Evolutionary conservation across 2,797 vertebrate genomes (phyloP), one percentile per base, ranked within the genome.

Genomic region (Corythornis leucogaster): DNA sequence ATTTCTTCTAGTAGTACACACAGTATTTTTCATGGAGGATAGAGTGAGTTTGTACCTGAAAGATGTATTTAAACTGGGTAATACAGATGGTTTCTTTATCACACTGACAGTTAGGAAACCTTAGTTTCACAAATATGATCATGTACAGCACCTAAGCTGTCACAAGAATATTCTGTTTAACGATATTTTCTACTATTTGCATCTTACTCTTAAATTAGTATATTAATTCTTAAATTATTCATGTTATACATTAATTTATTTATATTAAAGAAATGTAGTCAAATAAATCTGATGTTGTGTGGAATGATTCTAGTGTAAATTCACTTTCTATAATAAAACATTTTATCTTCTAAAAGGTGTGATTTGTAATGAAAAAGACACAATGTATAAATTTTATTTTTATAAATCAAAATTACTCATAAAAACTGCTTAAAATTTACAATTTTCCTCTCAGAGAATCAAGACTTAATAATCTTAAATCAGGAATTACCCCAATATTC

Each of bases 11-110:
- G 83, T 63, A 85, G 40, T 12, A 82, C 26, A 69, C 20, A 22
- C 69, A 92, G 69, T 11, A 87, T 57, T 91, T 96, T 93, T 70
- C 70, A 85, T 50, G 86, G 45, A 59, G 28, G 51, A 80, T 74
- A 86, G 71, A 81, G 57, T 83, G 43, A 74, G 35, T 80, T 7
- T 75, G 40, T 50, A 73, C 12, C 35, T 74, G 67, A 86, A 16
- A 69, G 22, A 42, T 30, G 26, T 46, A 18, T 68, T 80, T 86
- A 70, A 77, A 70, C 26, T 68, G 16, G 7, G 15, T 50, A 74
- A 12, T n/a, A 67, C 38, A 67, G 28, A 5, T 90, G 53, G 17
- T 76, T 92, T 78, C 57, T 92, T 83, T 70, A 25, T 55, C 64
- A 68, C 17, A 28, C 6, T 48, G 12, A 50, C 15, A 24, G 45